Conservation (phyloP, 2,113 vertebrate species). For the Corythornis cristatus region DNA sequence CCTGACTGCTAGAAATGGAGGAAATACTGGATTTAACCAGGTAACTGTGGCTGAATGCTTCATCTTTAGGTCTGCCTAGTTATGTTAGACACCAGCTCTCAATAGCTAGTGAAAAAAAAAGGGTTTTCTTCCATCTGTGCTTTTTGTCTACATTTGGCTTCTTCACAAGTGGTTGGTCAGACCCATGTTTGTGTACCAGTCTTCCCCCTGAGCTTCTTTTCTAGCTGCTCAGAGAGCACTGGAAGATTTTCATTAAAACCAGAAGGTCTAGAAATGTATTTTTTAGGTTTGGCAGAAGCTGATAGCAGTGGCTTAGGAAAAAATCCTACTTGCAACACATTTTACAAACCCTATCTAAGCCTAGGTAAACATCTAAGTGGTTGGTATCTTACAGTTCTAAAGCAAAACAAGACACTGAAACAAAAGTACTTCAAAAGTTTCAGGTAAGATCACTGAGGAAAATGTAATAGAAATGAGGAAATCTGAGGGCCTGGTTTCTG, state of each 20-base stretch:
- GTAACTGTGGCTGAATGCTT: neutral
- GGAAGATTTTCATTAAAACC: constrained; percentile 27
- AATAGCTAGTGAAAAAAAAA: neutral
- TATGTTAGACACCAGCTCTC: neutral
- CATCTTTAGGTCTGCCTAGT: neutral
- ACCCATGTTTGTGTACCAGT: neutral
- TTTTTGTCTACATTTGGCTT: neutral
- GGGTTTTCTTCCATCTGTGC: neutral
- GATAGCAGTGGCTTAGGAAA: constrained; percentile 14
- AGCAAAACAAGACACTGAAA: neutral
- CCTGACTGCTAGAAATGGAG: neutral
- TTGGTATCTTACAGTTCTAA: constrained; percentile 8
- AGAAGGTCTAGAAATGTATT: neutral
- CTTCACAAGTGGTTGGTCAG: neutral
- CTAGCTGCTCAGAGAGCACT: neutral
- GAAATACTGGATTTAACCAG: neutral
- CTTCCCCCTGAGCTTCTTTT: neutral
- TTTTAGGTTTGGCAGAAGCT: constrained; percentile 12
- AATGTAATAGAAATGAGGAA: neutral
- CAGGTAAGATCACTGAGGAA: neutral
- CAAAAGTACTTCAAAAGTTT: neutral
- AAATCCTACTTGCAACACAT: constrained; percentile 26
- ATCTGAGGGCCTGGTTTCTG: neutral
- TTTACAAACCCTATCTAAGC: constrained; percentile 24
- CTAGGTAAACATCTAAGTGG: constrained; percentile 21